A percentile compares a stretch with the other conserved stretches of the same genome.
These are phyloP conservation scores for Alexandromys fortis DNA, from an alignment of 2,113 vertebrate genomes.

Conservation along the genomic window DNA sequence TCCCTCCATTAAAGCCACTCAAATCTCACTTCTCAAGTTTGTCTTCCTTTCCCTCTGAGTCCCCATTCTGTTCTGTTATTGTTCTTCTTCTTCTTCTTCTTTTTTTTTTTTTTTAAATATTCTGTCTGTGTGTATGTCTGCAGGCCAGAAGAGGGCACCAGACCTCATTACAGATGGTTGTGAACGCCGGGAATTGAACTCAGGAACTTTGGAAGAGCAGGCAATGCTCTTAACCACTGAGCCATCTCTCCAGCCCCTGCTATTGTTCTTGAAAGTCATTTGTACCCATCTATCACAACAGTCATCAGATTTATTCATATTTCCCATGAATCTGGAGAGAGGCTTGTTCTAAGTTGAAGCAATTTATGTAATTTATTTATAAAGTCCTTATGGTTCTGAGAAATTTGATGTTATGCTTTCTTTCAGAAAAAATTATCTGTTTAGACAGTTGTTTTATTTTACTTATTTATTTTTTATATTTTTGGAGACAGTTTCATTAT, in stretches of 20 bases:
- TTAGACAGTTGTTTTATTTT: not conserved
- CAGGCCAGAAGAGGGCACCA: no score
- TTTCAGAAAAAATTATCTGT: not conserved
- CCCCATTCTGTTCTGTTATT: not conserved
- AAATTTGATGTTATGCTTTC: not conserved
- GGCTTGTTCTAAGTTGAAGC: not conserved
- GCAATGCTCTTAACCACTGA: no score
- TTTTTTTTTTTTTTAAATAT: no score
- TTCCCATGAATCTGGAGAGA: not conserved
- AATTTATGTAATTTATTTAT: slow-evolving; percentile 14
- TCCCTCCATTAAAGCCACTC: not conserved
- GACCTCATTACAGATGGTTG: no score
- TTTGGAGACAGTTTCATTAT: not conserved
- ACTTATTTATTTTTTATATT: not conserved
- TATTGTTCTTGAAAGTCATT: not conserved
- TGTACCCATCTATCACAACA: not conserved
- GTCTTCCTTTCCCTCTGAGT: not conserved
- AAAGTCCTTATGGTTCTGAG: not conserved
- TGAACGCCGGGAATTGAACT: no score
- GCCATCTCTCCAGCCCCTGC: no score
- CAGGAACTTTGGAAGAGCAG: no score
- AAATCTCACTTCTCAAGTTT: not conserved
- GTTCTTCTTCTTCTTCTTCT: no score
- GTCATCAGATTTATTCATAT: not conserved
- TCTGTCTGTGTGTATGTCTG: no score